A percentile compares a stretch with the other conserved stretches of the same genome.
These are phyloP conservation scores for Galerucella nymphaeae DNA, from an alignment of 2,888 invertebrate genomes.

Conservation along the genomic window DNA sequence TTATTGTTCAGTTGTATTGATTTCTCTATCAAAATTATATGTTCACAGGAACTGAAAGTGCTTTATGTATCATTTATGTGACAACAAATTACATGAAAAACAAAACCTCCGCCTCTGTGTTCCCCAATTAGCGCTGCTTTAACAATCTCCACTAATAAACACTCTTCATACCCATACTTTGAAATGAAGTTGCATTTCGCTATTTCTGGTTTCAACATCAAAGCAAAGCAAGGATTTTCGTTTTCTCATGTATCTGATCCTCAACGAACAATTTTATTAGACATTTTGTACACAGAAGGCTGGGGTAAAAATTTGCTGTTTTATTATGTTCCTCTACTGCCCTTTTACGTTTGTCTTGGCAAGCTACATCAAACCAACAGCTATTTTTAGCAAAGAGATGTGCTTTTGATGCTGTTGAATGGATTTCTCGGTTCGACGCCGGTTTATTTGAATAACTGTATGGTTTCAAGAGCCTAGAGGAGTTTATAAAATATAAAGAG, in stretches of 20 bases:
- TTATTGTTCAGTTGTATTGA: too few relatives aligned
- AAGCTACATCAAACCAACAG: conserved; percentile 7
- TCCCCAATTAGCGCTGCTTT: not conserved
- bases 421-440: not conserved
- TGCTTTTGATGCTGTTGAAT: not conserved
- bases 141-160: not conserved
- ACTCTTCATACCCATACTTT: not conserved
- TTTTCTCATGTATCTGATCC: conserved; percentile 1
- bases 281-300: not conserved
- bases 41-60: too few relatives aligned
- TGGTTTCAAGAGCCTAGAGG: not conserved
- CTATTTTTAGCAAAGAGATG: not conserved
- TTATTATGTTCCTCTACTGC: not conserved
- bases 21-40: too few relatives aligned
- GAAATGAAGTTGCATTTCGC: conserved; percentile 3
- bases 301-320: not conserved
- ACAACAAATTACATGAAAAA: not conserved
- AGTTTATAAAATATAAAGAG: too few relatives aligned
- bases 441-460: not conserved
- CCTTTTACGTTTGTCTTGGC: not conserved
- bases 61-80: too few relatives aligned
- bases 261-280: conserved; percentile 6
- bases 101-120: not conserved
- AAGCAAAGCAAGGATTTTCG: conserved; percentile 8
- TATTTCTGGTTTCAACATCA: conserved; percentile 5